Evolutionary conservation across 2,113 vertebrate genomes (phyloP), one percentile per base, ranked within the genome.

Genomic region (Rostratula benghalensis): DNA sequence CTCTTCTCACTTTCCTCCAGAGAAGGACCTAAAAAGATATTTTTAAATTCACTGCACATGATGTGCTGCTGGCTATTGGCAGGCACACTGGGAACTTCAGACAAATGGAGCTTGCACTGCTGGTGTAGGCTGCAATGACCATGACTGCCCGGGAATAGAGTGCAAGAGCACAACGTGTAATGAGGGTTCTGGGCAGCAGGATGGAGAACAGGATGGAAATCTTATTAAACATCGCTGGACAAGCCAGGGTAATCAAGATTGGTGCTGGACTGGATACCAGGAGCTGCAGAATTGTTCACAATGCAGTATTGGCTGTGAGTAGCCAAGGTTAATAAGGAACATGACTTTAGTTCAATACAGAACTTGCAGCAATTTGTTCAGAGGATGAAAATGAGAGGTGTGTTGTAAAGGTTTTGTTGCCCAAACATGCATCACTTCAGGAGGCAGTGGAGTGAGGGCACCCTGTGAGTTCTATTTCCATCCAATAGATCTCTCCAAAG

Each of bases 11-110:
- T 84, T 93, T 46, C 48, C n/a, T 77, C 83, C 59, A 48, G 67
- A 94, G 76, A 57, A 84, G 25, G 86, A 92, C 61, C 45, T 88
- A 48, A 78, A 82, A 83, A 63, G 31, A 74, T 33, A 71, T 59
- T 92, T 90, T 90, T 85, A 87, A 95, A 94, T 93, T 88, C 71
- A 57, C 53, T 78, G 87, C 75, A 93, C 61, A 5, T 76, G 71
- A 50, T 21, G 39, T 86, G 94, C 94, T 83, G 89, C 84, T 95
- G 86, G 74, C 81, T 96, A n/a, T 74, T 94, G 79, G 89, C 93
- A 87, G 68, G 89, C 83, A 71, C 67, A 35, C 63, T 89, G 74
- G 80, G 78, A 87, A 78, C 79, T 67, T 95, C 67, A 90, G 77
- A 84, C 33, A 89, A 92, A 87, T 60, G 70, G 80, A 87, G 54